phyloP scores from a whole-genome alignment of 2,888 invertebrate species.

The Latrodectus elegans region DNA sequence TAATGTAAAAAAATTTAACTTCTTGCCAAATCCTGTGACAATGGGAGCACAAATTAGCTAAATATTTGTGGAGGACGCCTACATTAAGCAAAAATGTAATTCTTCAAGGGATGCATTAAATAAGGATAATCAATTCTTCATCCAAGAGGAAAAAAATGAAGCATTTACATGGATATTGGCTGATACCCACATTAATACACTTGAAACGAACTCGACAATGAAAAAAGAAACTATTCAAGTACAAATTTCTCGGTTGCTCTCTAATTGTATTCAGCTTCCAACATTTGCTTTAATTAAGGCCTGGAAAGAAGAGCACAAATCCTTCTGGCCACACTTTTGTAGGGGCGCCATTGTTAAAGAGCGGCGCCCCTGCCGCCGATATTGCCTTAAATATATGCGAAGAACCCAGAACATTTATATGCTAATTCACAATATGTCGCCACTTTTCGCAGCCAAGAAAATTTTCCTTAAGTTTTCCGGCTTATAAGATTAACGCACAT shows the following conservation, averaged over 20 bases:
- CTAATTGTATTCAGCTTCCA: conserved; percentile 65
- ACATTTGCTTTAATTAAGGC: conserved; percentile 66
- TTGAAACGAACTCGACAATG: conserved; percentile 17
- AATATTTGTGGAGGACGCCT: conserved; percentile 53
- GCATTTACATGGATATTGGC: conserved; percentile 60
- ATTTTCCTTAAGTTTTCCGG: conserved; percentile 56
- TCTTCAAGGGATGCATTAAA: not conserved
- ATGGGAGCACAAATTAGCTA: conserved; percentile 40
- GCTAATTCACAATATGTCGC: conserved; percentile 68
- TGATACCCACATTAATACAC: conserved; percentile 26
- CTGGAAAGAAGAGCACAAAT: conserved; percentile 13
- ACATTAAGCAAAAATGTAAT: not conserved
- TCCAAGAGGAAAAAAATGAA: not conserved
- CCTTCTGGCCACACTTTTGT: conserved; percentile 16
- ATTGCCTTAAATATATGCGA: conserved; percentile 64
- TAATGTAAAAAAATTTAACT: conserved; percentile 15
- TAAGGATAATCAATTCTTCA: not conserved
- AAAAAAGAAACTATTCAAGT: conserved; percentile 17
- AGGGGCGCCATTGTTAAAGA: conserved; percentile 9
- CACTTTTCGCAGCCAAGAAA: conserved; percentile 30
- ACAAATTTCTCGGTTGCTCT: conserved; percentile 35
- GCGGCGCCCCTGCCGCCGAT: conserved; percentile 15
- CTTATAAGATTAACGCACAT: conserved; percentile 62
- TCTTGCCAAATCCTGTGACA: conserved; percentile 30
- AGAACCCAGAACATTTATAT: conserved; percentile 56